These are phyloP conservation scores for Phalacrocorax aristotelis DNA, from an alignment of 2,113 vertebrate species.

Conservation along the genomic window DNA sequence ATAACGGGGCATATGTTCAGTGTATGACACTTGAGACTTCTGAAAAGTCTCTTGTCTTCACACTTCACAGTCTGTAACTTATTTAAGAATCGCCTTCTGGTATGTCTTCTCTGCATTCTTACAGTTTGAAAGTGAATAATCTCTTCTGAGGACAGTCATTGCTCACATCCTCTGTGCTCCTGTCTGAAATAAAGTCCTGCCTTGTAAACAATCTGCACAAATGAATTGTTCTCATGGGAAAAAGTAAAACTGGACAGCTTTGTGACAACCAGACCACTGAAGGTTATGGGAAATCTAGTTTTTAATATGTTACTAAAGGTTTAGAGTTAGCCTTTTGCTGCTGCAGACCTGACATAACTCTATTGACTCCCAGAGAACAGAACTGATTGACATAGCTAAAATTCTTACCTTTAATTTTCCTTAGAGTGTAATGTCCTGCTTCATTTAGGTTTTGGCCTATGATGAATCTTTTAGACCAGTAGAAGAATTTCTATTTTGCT, in stretches of 20 bases:
- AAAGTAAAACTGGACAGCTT: background rate
- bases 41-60: slow-evolving; percentile 13
- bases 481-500: background rate
- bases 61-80: background rate
- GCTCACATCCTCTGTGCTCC: background rate
- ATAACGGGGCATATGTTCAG: background rate
- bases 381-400: background rate
- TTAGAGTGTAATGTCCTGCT: background rate
- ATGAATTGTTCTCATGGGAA: slow-evolving; percentile 1
- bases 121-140: background rate
- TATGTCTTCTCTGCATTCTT: background rate
- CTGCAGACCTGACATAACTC: background rate
- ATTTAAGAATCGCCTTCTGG: background rate
- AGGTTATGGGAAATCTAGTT: slow-evolving; percentile 4
- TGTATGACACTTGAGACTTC: background rate
- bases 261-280: background rate
- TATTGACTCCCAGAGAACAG: background rate
- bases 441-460: background rate
- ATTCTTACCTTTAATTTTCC: background rate
- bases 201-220: background rate
- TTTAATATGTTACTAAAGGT: background rate
- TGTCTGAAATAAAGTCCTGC: background rate
- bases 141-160: background rate
- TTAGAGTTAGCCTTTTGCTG: background rate
- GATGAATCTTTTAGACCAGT: background rate